Conservation (phyloP, 2,888 invertebrate species). For the Steinernema carpocapsae region DNA sequence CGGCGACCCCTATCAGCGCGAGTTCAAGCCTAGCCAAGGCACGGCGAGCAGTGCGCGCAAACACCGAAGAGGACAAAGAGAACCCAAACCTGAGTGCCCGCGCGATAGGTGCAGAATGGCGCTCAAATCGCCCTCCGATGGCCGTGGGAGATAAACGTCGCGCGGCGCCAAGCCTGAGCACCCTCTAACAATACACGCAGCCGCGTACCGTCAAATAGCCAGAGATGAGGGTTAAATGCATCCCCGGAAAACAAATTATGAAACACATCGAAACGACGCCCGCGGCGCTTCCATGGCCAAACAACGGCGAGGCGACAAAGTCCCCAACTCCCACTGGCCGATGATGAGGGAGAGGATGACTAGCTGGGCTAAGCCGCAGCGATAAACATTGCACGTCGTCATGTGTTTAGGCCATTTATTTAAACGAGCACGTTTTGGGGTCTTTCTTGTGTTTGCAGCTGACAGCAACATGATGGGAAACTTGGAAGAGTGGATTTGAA, state of each 20-base stretch:
- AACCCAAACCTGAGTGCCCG: neutral
- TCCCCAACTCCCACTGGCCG: neutral
- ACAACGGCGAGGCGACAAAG: conserved; percentile 31
- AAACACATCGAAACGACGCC: neutral
- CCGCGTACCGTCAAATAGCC: conserved; percentile 2
- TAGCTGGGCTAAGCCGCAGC: neutral
- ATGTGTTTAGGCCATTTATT: conserved; percentile 30
- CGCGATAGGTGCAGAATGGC: neutral
- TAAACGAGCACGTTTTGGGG: conserved; percentile 17
- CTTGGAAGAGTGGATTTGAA: no score
- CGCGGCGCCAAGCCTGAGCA: conserved; percentile 4
- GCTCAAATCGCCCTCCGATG: conserved; percentile 29
- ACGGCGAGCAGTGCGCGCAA: no score
- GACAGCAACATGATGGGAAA: no score
- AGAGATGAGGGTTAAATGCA: neutral
- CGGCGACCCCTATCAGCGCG: no score
- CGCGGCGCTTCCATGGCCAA: neutral
- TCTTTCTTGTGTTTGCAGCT: neutral
- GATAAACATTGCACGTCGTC: conserved; percentile 32
- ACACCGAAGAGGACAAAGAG: neutral
- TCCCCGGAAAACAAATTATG: conserved; percentile 15
- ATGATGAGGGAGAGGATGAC: no score
- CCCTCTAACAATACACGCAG: conserved; percentile 22
- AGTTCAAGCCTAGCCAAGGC: no score
- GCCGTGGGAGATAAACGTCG: conserved; percentile 29